Percentiles rank a stretch among this genome's conserved stretches.
phyloP scores from a whole-genome alignment of 2,888 invertebrate genomes.

The Sarcophaga carnaria region DNA sequence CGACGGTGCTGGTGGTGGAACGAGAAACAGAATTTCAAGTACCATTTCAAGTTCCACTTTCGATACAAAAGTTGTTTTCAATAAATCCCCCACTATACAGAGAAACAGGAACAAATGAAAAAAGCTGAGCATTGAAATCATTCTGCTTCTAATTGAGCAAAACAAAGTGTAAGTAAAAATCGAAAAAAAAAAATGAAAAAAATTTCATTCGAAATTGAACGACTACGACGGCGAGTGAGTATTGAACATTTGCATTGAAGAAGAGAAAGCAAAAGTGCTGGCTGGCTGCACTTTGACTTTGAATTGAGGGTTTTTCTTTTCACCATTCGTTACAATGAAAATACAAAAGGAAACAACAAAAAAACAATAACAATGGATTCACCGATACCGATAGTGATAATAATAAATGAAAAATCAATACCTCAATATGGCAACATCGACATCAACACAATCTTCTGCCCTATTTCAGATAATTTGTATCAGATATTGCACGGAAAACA shows the following conservation, averaged over 20 bases:
- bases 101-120: not conserved
- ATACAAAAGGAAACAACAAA: slow-evolving; percentile 23
- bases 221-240: not conserved
- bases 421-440: not conserved
- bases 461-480: not conserved
- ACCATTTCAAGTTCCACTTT: slow-evolving; percentile 50
- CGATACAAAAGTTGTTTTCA: slow-evolving; percentile 13
- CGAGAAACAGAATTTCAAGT: slow-evolving; percentile 54
- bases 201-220: too few species aligned
- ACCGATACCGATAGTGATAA: not conserved
- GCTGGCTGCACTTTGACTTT: slow-evolving; percentile 65
- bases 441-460: not conserved
- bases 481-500: not conserved
- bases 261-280: slow-evolving; percentile 67
- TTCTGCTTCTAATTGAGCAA: slow-evolving; percentile 15
- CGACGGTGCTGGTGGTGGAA: not conserved
- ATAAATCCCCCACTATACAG: slow-evolving; percentile 26
- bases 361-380: slow-evolving; percentile 20
- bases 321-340: not conserved
- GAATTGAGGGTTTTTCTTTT: slow-evolving; percentile 36
- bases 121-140: slow-evolving; percentile 22
- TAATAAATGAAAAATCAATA: slow-evolving; percentile 48
- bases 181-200: not conserved
- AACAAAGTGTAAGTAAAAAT: not conserved
- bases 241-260: slow-evolving; percentile 22